Base-by-base conservation (phyloP, 2,888 invertebrate species). In the Heliconius ismenius region DNA sequence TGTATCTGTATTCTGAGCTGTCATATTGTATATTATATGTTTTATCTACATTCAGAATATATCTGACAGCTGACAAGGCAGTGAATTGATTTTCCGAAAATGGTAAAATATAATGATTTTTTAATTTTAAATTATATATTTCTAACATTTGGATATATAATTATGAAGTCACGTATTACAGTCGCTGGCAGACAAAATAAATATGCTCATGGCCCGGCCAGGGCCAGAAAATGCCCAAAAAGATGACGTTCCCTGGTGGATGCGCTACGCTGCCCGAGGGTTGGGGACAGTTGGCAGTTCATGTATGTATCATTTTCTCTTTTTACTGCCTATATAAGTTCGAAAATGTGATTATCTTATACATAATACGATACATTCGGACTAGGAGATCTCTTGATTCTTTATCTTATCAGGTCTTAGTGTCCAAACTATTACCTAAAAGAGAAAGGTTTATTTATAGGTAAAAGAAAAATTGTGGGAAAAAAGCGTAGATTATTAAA, bases 191-290 rank as follows among this genome's bases (percentile, higher is more conserved):
- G 97, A 97, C 89, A 98, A 97, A 95, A 94, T 98, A 85, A 95
- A 96, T 81, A 95, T 96, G 87, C 95, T 98, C 83, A 96, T 98
- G 97, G 95, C 96, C 86, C 95, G 97, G 86, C 97, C 98, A 81
- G 97, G 97, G 83, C 96, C 96, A 89, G 97, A 97, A 90, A 95
- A 96, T 84, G 95, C 94, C 81, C 95, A 96, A 83, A 96, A 96
- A 94, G 97, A 97, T 91, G 97, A 97, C 91, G 96, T 96, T 83
- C 97, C 98, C 83, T 98, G 97, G 97, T 98, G 97, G 96, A 95
- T 98, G 95, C 97, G 97, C 92, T 97, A 97, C 93, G 97, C 96
- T 89, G 97, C 97, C 83, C 95, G 98, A 87, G 96, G 96, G 82
- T 93, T 98, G 84, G 98, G 98, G 81, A 97, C 97, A 82, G 96